Evolutionary conservation across 2,888 invertebrate species (phyloP).

Genomic region (Leptura quadrifasciata): DNA sequence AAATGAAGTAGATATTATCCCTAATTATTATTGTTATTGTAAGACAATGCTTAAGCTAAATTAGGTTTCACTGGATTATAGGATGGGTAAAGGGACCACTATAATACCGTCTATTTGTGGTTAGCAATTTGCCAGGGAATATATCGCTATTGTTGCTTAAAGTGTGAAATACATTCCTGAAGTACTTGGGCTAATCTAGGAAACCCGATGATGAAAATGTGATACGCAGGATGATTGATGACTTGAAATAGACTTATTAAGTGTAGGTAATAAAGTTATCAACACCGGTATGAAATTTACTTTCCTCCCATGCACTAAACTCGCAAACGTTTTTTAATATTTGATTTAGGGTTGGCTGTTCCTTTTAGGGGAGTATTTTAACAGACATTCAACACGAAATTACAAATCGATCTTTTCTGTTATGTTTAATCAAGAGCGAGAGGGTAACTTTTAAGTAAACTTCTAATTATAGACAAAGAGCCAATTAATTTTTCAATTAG

Average conservation of each 20-base stretch:
- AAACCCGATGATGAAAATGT: conserved; percentile 18
- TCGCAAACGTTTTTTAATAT: no score
- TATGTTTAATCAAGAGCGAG: no score
- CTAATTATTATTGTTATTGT: conserved; percentile 14
- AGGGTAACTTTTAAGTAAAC: no score
- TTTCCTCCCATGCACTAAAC: no score
- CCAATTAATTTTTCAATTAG: no score
- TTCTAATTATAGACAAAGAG: no score
- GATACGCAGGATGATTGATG: conserved; percentile 37
- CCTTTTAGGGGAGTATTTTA: no score
- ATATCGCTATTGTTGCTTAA: conserved; percentile 20
- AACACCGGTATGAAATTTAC: conserved; percentile 17
- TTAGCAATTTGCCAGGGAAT: conserved; percentile 11
- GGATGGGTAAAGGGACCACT: neutral
- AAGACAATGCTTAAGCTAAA: neutral
- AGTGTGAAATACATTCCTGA: conserved; percentile 30
- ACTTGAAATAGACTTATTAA: conserved; percentile 32
- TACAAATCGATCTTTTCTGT: no score
- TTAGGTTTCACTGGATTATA: conserved; percentile 16
- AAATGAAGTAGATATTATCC: neutral
- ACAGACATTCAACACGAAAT: no score
- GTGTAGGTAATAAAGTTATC: conserved; percentile 38
- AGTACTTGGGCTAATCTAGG: conserved; percentile 28
- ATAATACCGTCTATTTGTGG: conserved; percentile 21
- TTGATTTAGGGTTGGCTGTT: no score